Base-by-base conservation (phyloP, 2,888 invertebrate genomes). In the Merodon equestris region DNA sequence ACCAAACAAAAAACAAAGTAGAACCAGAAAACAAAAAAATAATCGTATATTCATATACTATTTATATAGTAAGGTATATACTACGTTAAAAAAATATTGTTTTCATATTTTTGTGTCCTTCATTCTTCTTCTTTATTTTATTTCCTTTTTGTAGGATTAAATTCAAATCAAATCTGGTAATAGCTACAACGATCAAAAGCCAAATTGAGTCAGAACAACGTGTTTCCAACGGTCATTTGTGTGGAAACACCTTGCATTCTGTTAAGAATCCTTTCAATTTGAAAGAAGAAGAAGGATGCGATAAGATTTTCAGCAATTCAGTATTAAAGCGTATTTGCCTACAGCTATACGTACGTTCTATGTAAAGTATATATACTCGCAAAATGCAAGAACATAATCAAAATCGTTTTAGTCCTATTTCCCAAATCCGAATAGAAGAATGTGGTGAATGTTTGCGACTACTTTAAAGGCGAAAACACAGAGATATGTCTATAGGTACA, bases 11-110 rank as follows among this genome's bases (percentile, higher is more conserved):
- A 50, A 81, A 75, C 45, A 68, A 71, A 71, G 54, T 38, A 64
- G 54, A 74, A 60, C 45, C 83, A 83, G 82, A 66, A 44, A 82
- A 74, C 54, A 54, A 72, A 54, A 56, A 58, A 74, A 57, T 53
- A 71, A 73, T 68, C 60, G 72, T 70, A 61, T 76, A 60, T 71
- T 60, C 42, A 70, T 54, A 63, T 74, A 74, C 68, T 74, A 66
- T 73, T 54, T 74, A 70, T 74, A 64, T 74, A 36, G 10, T 36
- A 36, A 36, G 5, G 36, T 40, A 7, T 27, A 27, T 27, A 27
- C 27, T 27, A 27, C 7, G 27, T 27, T 27, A 27, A 27, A n/a
- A n/a, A n/a, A n/a, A 51, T 70, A 42, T 63, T 38, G 54, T 47
- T 48, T 36, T 36, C 10, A 36, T 36, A 36, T 36, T 36, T 9